Percentiles rank a stretch among this genome's conserved stretches.
phyloP scores from a whole-genome alignment of 2,113 vertebrate species.

The Oreocharis arfaki region DNA sequence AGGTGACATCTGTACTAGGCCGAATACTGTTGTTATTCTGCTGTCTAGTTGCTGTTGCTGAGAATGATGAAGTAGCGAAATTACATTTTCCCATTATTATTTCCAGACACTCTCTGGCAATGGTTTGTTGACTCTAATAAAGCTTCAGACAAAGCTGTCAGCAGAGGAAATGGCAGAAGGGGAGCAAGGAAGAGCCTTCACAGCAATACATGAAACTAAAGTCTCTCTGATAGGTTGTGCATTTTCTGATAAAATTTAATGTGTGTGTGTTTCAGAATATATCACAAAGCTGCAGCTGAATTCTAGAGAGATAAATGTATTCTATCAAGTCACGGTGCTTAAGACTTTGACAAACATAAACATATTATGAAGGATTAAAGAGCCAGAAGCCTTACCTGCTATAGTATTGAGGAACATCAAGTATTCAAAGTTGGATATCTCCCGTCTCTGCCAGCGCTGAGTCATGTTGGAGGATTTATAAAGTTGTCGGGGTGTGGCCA shows the following conservation, averaged over 20 bases:
- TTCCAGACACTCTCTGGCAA: conserved; percentile 78
- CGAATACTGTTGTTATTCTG: conserved; percentile 73
- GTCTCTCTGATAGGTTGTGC: conserved; percentile 34
- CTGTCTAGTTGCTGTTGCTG: conserved; percentile 72
- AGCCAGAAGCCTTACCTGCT: conserved; percentile 80
- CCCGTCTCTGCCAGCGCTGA: conserved; percentile 96
- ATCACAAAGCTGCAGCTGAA: conserved; percentile 49
- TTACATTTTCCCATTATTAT: conserved; percentile 83
- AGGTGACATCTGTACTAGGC: conserved; percentile 75
- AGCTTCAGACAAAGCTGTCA: conserved; percentile 82
- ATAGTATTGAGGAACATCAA: conserved; percentile 99
- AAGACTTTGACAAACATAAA: conserved; percentile 66
- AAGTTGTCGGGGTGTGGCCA: conserved; percentile 94
- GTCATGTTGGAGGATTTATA: conserved; percentile 99
- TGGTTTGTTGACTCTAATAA: conserved; percentile 83
- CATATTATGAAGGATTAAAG: conserved; percentile 45
- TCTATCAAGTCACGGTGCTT: conserved; percentile 18
- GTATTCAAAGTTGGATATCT: conserved; percentile 99
- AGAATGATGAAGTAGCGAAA: conserved; percentile 77
- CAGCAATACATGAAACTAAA: conserved; percentile 62
- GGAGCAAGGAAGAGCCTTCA: conserved; percentile 63
- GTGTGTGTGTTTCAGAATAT: conserved; percentile 46
- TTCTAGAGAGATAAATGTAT: conserved; percentile 53
- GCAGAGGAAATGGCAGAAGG: conserved; percentile 73
- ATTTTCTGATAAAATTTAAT: conserved; percentile 64